Evolutionary conservation across 2,113 vertebrate species (phyloP).

Genomic region (Tenrec ecaudatus): DNA sequence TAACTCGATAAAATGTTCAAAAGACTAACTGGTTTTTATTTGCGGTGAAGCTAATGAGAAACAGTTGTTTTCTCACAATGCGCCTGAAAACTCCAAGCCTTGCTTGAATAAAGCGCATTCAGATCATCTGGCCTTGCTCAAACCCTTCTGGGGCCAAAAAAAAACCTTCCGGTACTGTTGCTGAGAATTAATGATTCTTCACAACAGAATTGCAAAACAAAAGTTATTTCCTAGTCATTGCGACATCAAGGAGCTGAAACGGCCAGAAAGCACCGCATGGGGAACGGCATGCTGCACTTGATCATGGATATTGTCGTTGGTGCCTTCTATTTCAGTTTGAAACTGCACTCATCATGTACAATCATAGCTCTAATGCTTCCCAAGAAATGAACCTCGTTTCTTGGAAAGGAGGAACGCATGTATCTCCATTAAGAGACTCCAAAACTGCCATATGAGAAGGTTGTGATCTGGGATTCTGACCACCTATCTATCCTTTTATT

Average conservation of each 20-base stretch:
- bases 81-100: not conserved
- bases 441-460: not conserved
- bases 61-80: conserved; percentile 4
- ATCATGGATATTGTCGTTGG: not conserved
- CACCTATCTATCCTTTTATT: not conserved
- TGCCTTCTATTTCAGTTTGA: not conserved
- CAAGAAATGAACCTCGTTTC: conserved; percentile 12
- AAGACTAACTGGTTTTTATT: conserved; percentile 61
- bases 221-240: not conserved
- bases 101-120: conserved; percentile 6
- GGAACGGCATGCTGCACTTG: not conserved
- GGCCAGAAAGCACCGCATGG: not conserved
- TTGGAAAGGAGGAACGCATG: not conserved
- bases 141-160: not conserved
- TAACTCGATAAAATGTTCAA: conserved; percentile 65
- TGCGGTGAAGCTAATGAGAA: conserved; percentile 58
- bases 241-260: not conserved
- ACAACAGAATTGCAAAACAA: not conserved
- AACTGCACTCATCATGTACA: not conserved
- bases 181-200: conserved; percentile 13
- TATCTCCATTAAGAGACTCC: not conserved
- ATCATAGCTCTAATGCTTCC: not conserved
- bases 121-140: conserved; percentile 17
- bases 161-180: not conserved
- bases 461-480: not conserved